Evolutionary conservation across 1,140 invertebrate species (phyloP).

Genomic region (Adoxophyes honmai): DNA sequence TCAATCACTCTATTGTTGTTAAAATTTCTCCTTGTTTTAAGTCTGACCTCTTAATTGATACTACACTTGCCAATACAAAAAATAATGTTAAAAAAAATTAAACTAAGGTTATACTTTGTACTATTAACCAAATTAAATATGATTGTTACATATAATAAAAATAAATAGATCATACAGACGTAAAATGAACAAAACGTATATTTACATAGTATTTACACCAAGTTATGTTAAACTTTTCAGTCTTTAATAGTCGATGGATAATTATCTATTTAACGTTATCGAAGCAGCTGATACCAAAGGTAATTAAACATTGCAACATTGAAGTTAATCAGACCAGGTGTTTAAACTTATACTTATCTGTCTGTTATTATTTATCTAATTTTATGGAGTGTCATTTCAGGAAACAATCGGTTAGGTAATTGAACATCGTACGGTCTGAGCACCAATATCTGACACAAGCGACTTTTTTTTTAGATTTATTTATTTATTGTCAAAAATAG

Average conservation of each 20-base stretch:
- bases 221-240: conserved; percentile 27
- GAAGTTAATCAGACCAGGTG: too few species aligned
- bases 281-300: too few species aligned
- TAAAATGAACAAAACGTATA: conserved; percentile 1
- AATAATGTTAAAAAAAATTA: conserved; percentile 12
- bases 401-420: too few species aligned
- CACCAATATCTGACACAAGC: too few species aligned
- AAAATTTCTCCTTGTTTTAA: not conserved
- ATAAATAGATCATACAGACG: conserved; percentile 22
- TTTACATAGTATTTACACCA: conserved; percentile 42
- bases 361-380: conserved; percentile 1
- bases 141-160: conserved; percentile 33
- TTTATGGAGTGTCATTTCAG: not conserved
- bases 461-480: too few species aligned
- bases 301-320: too few species aligned
- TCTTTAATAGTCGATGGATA: conserved; percentile 25
- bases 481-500: too few species aligned
- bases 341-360: conserved; percentile 15
- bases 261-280: not conserved
- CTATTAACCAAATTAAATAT: conserved; percentile 32
- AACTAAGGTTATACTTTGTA: conserved; percentile 36
- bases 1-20: not conserved
- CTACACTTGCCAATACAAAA: not conserved
- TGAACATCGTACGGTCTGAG: too few species aligned
- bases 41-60: conserved; percentile 3